Evolutionary conservation across 2,888 invertebrate species (phyloP), one percentile per base, ranked within the genome.

Genomic region (Endotricha flammealis): DNA sequence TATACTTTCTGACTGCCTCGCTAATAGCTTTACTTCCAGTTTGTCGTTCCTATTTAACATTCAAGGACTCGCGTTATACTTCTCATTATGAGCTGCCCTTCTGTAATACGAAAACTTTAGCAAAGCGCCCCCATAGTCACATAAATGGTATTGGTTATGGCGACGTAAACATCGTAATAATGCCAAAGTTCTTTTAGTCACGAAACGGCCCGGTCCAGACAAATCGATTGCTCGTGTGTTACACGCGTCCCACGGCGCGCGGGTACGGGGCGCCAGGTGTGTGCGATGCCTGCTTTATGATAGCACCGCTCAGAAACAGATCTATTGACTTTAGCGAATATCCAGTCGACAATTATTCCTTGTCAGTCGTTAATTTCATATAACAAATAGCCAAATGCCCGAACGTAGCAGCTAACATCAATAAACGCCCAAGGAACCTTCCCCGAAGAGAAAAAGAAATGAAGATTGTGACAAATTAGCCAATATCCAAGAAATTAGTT

Each of bases 141-240:
- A 65, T 58, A 69, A 70, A 69, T 53, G 62, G 59, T 62, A 68
- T 73, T 58, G 64, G 64, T 71, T 67, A 72, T 68, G 56, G 61
- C 63, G 57, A 67, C 60, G 58, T 76, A 71, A 75, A 67, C 66
- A 68, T 64, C 59, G 68, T 70, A 68, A 66, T 71, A 74, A 70
- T 53, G 56, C 44, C 47, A 67, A 77, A 73, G 59, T 71, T 71
- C 59, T 46, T 57, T 47, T 46, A 66, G 74, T 77, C 79, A 78
- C 76, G 80, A 64, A 72, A 66, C 50, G 49, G 52, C 44, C 44
- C 62, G 47, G 73, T 72, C 78, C 79, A 80, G 79, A 81, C 79
- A 61, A 77, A 81, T 80, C 81, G 81, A 81, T 81, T 72, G 56
- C 61, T 61, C 55, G 71, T 58, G 64, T 65, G 70, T 61, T 53